Evolutionary conservation across 2,113 vertebrate species (phyloP), one percentile per base, ranked within the genome.

Genomic region (Eulemur macaco): DNA sequence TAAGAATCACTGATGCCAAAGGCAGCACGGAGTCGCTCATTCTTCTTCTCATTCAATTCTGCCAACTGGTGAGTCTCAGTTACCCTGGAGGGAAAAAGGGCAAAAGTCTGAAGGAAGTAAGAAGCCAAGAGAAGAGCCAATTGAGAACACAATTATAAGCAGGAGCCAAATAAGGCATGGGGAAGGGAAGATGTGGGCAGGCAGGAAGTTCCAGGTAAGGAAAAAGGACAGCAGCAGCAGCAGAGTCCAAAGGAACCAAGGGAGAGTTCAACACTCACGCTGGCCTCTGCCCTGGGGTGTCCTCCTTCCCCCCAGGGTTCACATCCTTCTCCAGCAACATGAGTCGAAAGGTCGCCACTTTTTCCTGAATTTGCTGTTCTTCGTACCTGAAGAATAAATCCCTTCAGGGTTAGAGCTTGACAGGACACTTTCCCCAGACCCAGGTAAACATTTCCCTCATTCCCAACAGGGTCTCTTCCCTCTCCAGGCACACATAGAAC

Each of bases 21-120:
- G 0, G 99, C 99, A 9, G 99, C 99, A 0, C 99, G 98, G 4
- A 99, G 99, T 5, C 99, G 98, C 96, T 99, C 99, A 13, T 99
- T 99, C 98, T 99, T 99, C 97, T 99, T 99, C 97, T 99, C 99
- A 96, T 99, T 99, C 54, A 99, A 98, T 37, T 99, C 99, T 27
- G 99, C 99, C 87, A 99, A 98, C 85, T 99, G 99, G 52, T 99
- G 99, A 1, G 99, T 99, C 97, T 99, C 99, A 6, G 99, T 99
- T 80, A 98, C 98, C 76, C 99, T 99, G 73, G 2, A 64, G 39
- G 6, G 15, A 14, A 63, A 80, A 34, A 94, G 2, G 6, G 21
- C 54, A 54, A 52, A 64, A 60, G 42, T 92, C 34, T 89, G 27
- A 89, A 94, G 29, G 8, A 88, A 60, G 39, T 7, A 80, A 25